Evolutionary conservation across 2,797 vertebrate genomes (phyloP), one percentile per base, ranked within the genome.

Genomic region (Chrysocyon brachyurus): DNA sequence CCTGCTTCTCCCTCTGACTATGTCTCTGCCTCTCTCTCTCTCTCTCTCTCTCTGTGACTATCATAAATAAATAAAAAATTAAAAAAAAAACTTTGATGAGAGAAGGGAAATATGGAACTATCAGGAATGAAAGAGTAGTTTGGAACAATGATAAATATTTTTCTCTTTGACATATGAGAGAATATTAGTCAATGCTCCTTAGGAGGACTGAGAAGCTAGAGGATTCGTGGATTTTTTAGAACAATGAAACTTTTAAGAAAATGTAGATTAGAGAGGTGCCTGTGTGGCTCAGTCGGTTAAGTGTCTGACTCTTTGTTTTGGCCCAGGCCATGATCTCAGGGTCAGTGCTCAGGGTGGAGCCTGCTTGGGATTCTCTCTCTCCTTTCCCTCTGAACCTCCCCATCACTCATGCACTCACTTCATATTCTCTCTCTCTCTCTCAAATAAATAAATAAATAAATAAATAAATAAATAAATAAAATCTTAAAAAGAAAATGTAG

Each of bases 41-140:
- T 36, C 33, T 36, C 33, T 36, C 33, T 36, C 33, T 36, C 33
- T 36, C 3, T 36, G 33, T 36, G 33, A 36, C 33, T 36, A 36
- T 36, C 33, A 36, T 36, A 36, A 36, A 36, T 36, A 36, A 36
- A 36, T 36, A 36, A 36, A 36, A 36, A 33, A 33, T 33, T 33
- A 36, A 36, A 36, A 66, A 93, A 87, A 59, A 93, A 94, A 88
- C 79, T 9, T 78, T 95, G 49, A 88, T 52, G 31, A 63, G 36
- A 16, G 36, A 75, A 89, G 24, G 26, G 12, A 78, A 96, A 93
- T 54, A 66, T 57, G 28, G 73, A 94, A 96, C 26, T 31, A 16
- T 82, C n/a, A n/a, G 19, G 64, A 95, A 92, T 87, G 17, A 59
- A 93, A 87, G 92, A 81, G 17, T 36, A 15, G 21, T 79, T 97